A percentile compares a stretch with the other conserved stretches of the same genome.
phyloP scores from a whole-genome alignment of 2,797 vertebrate species.

The Iguana delicatissima region DNA sequence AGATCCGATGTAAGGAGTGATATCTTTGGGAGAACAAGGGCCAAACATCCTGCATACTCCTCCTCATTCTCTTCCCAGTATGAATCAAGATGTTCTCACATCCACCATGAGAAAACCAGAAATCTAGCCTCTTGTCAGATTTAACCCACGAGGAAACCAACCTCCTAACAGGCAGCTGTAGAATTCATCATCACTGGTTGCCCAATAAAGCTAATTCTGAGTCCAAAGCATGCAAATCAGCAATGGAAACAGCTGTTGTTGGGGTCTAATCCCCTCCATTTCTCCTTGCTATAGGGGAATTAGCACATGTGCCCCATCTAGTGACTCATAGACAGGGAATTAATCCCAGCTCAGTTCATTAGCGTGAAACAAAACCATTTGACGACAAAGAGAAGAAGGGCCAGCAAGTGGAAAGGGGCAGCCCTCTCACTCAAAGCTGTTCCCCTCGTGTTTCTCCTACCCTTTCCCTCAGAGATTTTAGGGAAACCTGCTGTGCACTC shows the following conservation, averaged over 20 bases:
- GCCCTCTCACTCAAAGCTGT: too few species aligned
- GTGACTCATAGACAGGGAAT: not conserved
- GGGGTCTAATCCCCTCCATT: slow-evolving; percentile 19
- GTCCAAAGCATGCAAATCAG: slow-evolving; percentile 24
- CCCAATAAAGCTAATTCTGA: slow-evolving; percentile 26
- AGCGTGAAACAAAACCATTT: slow-evolving; percentile 13
- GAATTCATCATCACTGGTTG: not conserved
- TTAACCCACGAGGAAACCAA: not conserved
- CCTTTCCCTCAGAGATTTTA: not conserved
- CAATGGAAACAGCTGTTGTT: slow-evolving; percentile 22
- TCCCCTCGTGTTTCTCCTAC: not conserved
- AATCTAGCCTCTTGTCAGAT: not conserved
- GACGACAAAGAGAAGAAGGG: not conserved
- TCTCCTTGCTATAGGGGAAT: slow-evolving; percentile 5
- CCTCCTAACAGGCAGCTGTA: not conserved
- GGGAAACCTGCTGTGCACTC: not conserved
- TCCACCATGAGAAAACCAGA: not conserved
- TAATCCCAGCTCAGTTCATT: slow-evolving; percentile 40
- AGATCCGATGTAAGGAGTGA: not conserved
- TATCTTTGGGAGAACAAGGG: not conserved
- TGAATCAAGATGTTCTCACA: not conserved
- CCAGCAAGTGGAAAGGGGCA: not conserved
- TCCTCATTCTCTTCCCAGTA: too few species aligned
- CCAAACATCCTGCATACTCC: not conserved
- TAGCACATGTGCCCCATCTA: slow-evolving; percentile 21